phyloP scores from a whole-genome alignment of 2,888 invertebrate species.

The Ischnura elegans region DNA sequence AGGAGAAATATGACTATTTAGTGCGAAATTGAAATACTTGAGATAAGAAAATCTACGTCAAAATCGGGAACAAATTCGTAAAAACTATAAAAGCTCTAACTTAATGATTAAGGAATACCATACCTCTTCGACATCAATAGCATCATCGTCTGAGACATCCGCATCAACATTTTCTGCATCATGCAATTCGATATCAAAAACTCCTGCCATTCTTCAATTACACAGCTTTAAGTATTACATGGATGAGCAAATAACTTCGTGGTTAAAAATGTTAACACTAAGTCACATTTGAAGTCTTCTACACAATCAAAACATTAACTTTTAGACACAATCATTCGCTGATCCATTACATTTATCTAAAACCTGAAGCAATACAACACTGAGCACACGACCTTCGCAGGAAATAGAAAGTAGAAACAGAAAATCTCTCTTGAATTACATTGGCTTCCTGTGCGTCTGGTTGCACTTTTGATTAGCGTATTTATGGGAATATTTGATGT shows the following conservation, averaged over 20 bases:
- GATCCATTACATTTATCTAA: slow-evolving; percentile 42
- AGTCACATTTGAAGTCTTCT: slow-evolving; percentile 54
- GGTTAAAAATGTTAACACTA: slow-evolving; percentile 36
- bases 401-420: slow-evolving; percentile 59
- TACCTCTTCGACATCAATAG: slow-evolving; percentile 93
- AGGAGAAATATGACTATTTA: background rate
- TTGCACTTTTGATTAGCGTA: slow-evolving; percentile 61
- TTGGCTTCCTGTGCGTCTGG: slow-evolving; percentile 49
- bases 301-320: slow-evolving; percentile 57
- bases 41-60: background rate
- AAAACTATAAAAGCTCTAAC: background rate
- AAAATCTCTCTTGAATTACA: slow-evolving; percentile 44
- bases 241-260: slow-evolving; percentile 57
- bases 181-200: slow-evolving; percentile 95
- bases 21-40: background rate
- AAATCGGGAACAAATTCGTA: background rate
- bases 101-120: slow-evolving; percentile 74
- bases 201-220: slow-evolving; percentile 85
- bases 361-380: slow-evolving; percentile 51
- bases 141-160: slow-evolving; percentile 92
- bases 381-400: slow-evolving; percentile 62
- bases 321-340: slow-evolving; percentile 42
- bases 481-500: slow-evolving; percentile 4
- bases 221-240: slow-evolving; percentile 54
- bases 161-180: slow-evolving; percentile 84